Base-by-base conservation (phyloP, 2,888 invertebrate species). In the Chloroclystis v-ata region DNA sequence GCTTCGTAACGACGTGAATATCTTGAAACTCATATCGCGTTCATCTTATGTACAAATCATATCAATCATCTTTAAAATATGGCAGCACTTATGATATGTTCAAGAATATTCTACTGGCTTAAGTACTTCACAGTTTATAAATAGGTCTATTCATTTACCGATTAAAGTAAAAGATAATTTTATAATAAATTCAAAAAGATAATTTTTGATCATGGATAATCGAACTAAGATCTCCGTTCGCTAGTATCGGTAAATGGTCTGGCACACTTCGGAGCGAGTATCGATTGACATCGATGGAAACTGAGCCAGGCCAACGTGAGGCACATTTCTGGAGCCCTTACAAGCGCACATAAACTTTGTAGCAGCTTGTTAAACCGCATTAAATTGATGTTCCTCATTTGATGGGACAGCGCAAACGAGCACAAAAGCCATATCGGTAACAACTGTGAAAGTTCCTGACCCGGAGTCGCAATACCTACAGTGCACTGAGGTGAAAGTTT, bases 401-500 rank as follows among this genome's bases (percentile, higher is more conserved):
- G 65, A 62, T 53, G 59, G 63, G 65, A 60, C 65, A 64, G 61
- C 57, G 65, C 62, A 61, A 69, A 63, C 58, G 57, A 59, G 63
- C 57, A 66, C 67, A 64, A 69, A 69, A 66, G 65, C 62, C 56
- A 60, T 67, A 70, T 70, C 64, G 62, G 67, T 67, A 71, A 71
- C 68, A 67, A 70, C 63, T 67, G 78, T 72, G 78, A 79, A 80
- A 80, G 78, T 72, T 63, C 63, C 57, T 59, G 71, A 69, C 62
- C 68, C 68, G 67, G 70, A 73, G 72, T 67, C 67, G 76, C 74
- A 72, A 73, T 77, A 74, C 67, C 68, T 69, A 72, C 69, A 68
- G 70, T 64, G 72, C 62, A 65, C 59, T 47, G 62, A 72, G 75
- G 83, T 78, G 83, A 83, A 83, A 83, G 83, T 81, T 77, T 70